Conservation (phyloP, 1,140 invertebrate genomes). For the Drosophila willistoni region DNA sequence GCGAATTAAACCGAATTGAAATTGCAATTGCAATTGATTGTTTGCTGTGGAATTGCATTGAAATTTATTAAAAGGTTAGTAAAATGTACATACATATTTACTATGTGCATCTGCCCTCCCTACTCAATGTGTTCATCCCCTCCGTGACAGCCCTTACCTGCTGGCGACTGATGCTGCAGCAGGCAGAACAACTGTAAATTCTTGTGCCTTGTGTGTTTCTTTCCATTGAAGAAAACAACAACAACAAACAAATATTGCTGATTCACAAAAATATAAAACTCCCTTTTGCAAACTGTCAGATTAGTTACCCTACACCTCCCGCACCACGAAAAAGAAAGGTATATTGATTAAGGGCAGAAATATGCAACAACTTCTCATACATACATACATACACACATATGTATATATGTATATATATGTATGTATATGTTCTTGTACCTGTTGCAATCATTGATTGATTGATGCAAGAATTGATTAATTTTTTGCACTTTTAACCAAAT, state of each 20-base stretch:
- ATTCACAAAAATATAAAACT: conserved; percentile 46
- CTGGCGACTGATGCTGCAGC: conserved; percentile 5
- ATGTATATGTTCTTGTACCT: too few relatives aligned
- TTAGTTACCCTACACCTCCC: neutral
- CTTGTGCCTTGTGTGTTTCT: conserved; percentile 35
- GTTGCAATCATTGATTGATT: too few relatives aligned
- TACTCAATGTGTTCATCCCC: neutral
- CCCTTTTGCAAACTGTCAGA: neutral
- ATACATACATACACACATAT: too few relatives aligned
- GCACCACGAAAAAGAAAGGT: neutral
- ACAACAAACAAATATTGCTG: conserved; percentile 42
- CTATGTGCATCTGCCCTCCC: conserved; percentile 23
- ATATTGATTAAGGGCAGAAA: neutral
- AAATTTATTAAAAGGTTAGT: too few relatives aligned
- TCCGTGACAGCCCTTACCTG: conserved; percentile 23
- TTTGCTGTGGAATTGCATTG: too few relatives aligned
- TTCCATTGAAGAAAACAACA: conserved; percentile 43
- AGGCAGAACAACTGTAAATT: conserved; percentile 58
- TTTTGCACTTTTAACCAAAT: too few relatives aligned
- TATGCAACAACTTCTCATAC: neutral
- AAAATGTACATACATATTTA: neutral
- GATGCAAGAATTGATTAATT: too few relatives aligned
- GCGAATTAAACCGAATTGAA: neutral
- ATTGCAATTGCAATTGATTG: neutral
- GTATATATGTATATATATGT: too few relatives aligned